Evolutionary conservation across 2,888 invertebrate genomes (phyloP), one percentile per base, ranked within the genome.

Genomic region (Cryptus viduatorius): DNA sequence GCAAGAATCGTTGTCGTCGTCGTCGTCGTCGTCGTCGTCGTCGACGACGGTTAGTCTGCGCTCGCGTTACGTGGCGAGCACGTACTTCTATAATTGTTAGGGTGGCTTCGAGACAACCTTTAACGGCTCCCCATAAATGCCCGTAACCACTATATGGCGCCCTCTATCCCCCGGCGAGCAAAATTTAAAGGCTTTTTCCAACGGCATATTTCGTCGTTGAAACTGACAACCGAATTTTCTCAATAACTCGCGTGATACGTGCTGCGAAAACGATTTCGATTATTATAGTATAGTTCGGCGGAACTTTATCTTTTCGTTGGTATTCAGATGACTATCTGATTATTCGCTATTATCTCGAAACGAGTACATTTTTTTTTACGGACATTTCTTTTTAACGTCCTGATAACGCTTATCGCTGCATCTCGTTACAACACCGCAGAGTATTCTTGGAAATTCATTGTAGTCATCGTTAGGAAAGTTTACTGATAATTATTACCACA

Each of bases 41-140:
- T 75, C 64, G 61, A 61, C 44, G 48, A 31, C 14, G 75, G 50
- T 64, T 44, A 72, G 46, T 44, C 59, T 46, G 24, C 46, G 46
- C 64, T 67, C 48, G 84, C 65, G 37, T 67, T 79, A 82, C 71
- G 75, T 79, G 85, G 87, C 82, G 81, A 86, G 88, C 92, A 92
- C 92, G 92, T 92, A 90, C 89, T 89, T 90, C 88, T 88, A 87
- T 91, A 92, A 92, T 91, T 91, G 89, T 92, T 86, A 87, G 89
- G 89, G 90, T 87, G 83, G 89, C 85, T 85, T 85, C 79, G 82
- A 87, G 90, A 89, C 89, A 86, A 89, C 83, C 87, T 88, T 88
- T 89, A 89, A 90, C 88, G 89, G 87, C 86, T 86, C 42, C 83
- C 89, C 85, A 82, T 88, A 89, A 89, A 87, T 87, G 89, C 86